Conservation (phyloP, 2,888 invertebrate genomes). For the Augochlorella aurata region DNA sequence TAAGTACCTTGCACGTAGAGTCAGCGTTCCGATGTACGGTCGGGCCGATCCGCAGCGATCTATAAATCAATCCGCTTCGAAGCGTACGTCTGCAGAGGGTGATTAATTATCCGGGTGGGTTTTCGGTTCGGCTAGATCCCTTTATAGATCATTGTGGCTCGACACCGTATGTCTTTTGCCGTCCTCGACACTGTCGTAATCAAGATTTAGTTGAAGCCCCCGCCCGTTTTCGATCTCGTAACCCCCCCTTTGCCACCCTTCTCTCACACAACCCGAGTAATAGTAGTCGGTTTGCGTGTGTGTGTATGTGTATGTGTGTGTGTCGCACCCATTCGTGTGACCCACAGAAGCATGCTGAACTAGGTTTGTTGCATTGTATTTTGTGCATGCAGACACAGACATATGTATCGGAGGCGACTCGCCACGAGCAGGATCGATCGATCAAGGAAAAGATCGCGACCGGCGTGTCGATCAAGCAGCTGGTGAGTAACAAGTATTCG, state of each 20-base stretch:
- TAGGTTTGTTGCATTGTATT: constrained; percentile 53
- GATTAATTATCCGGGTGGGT: constrained; percentile 1
- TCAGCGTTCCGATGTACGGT: constrained; percentile 3
- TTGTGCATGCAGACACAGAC: constrained; percentile 81
- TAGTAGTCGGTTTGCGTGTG: background rate
- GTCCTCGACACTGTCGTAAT: constrained; percentile 13
- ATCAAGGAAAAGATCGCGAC: constrained; percentile 82
- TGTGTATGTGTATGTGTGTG: background rate
- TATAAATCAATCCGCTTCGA: constrained; percentile 10
- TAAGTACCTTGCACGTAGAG: constrained; percentile 14
- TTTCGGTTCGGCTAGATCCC: background rate
- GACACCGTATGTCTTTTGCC: constrained; percentile 4
- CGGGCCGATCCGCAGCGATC: background rate
- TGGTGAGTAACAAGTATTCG: constrained; percentile 78
- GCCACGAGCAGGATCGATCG: constrained; percentile 77
- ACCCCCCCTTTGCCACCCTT: too few species aligned
- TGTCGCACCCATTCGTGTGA: constrained; percentile 1
- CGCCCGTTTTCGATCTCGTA: constrained; percentile 4
- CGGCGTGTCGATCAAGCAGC: constrained; percentile 83
- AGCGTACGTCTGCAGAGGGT: background rate
- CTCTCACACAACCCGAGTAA: too few species aligned
- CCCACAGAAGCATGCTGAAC: constrained; percentile 48
- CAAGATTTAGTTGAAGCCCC: constrained; percentile 12
- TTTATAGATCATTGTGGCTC: background rate
- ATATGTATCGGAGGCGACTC: constrained; percentile 80